Evolutionary conservation across 2,113 vertebrate genomes (phyloP), one percentile per base, ranked within the genome.

Genomic region (Crotalus tigris): DNA sequence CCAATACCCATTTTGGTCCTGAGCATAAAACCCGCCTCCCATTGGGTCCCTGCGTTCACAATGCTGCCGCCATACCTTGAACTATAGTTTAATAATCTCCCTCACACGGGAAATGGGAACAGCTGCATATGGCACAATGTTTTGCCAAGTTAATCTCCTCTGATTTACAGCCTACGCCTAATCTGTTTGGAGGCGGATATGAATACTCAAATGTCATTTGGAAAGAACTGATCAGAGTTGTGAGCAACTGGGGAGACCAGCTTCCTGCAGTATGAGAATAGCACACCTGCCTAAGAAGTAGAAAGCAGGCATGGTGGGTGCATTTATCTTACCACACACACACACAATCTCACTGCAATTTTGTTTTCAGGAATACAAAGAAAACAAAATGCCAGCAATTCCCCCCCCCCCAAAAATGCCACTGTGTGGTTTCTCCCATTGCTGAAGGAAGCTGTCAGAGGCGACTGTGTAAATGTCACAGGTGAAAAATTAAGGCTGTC

Each of bases 131-230:
- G 75, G 96, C 87, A 91, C 95, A 95, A 90, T 87, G 69, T 93
- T 96, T 95, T 96, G 94, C 94, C 94, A 95, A 94, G 91, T 95
- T 96, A 94, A 95, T 96, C 95, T 97, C 94, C 0, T 91, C 91
- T 95, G 94, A 95, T 95, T 97, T 97, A 91, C 95, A 95, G 95
- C 93, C 90, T 91, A 44, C 2, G 87, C 94, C 93, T 92, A 94
- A 96, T 96, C 95, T 94, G 90, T 94, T 96, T 95, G 91, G 92
- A 96, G 95, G 87, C 21, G 0, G 92, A 87, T 92, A 55, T 94
- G 94, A 96, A 96, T 96, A 96, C 94, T 94, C 87, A 95, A 89
- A 94, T 88, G n/a, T 91, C 59, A 93, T 96, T 95, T 95, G 94
- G 94, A 96, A 96, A 88, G 93, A 51, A 64, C 61, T 94, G 93